Evolutionary conservation across 2,888 invertebrate genomes (phyloP), one percentile per base, ranked within the genome.

Genomic region (Phyllotreta cruciferae): DNA sequence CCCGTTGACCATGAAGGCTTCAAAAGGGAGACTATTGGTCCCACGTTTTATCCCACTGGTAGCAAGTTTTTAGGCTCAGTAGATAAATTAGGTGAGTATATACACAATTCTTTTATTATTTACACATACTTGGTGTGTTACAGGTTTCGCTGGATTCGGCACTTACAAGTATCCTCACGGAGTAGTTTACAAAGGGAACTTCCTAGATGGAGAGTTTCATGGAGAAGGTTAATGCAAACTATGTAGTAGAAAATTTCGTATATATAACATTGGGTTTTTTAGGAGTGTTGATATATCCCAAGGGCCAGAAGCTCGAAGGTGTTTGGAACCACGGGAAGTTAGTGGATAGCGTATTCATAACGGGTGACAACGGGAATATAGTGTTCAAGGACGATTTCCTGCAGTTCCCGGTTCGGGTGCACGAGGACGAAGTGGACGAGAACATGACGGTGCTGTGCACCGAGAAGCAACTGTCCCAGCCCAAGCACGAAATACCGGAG

Each of bases 231-330:
- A 10, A 9, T 44, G 10, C 1, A 41, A 41, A n/a, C 10, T 41
- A 7, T 7, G 6, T 38, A 7, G 38, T 38, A 41, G 41, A 41
- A 5, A n/a, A 41, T 41, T 41, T n/a, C 10, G 41, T 10, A 3
- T 41, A 9, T 41, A 41, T n/a, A 39, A 39, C 41, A n/a, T 5
- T 39, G 1, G 10, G 4, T 4, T 3, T 24, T 24, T 24, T 24
- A 44, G 44, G 44, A 1, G 49, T 49, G 3, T 49, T 49, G 14
- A 49, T n/a, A n/a, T 49, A 49, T 36, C 49, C 49, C 7, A 34
- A n/a, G 36, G 49, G 49, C 3, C 49, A 49, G 8, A 34, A 1
- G 36, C 9, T 49, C n/a, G 49, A 49, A 49, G 49, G 49, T 10
- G 8, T 1, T 7, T 49, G 49, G 49, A 10, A 35, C n/a, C 34